A percentile compares a stretch with the other conserved stretches of the same genome.
Evolutionary conservation across 2,113 vertebrate species (phyloP).

Genomic region (Ictidomys tridecemlineatus): DNA sequence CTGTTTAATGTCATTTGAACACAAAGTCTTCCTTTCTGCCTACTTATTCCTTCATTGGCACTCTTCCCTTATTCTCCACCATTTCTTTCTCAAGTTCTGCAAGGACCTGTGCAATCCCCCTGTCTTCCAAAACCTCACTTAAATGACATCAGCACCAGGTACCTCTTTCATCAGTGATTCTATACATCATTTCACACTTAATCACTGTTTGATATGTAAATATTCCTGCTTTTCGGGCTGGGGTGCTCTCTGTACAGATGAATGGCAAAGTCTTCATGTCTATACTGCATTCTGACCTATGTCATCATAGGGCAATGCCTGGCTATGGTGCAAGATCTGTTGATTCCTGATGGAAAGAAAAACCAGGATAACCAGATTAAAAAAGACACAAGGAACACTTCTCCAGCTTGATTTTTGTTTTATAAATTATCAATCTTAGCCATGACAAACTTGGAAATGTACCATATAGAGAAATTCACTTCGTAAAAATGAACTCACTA

Average conservation of each 20-base stretch:
- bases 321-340: neutral
- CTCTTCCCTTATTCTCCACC: neutral
- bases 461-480: neutral
- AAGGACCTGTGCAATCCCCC: neutral
- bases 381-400: neutral
- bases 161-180: neutral
- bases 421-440: conserved; percentile 32
- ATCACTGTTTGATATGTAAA: neutral
- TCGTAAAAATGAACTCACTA: neutral
- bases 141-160: neutral
- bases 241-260: neutral
- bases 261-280: neutral
- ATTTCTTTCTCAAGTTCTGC: neutral
- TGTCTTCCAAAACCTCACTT: neutral
- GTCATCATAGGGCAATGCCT: neutral
- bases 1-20: neutral
- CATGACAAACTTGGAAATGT: conserved; percentile 12
- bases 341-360: neutral
- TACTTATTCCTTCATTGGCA: neutral
- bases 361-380: neutral
- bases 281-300: neutral
- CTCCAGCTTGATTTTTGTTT: conserved; percentile 16
- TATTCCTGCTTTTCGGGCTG: neutral
- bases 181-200: neutral
- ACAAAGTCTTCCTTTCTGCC: neutral